Evolutionary conservation across 1,140 invertebrate species (phyloP).

Genomic region (Hydropsyche tenuis): DNA sequence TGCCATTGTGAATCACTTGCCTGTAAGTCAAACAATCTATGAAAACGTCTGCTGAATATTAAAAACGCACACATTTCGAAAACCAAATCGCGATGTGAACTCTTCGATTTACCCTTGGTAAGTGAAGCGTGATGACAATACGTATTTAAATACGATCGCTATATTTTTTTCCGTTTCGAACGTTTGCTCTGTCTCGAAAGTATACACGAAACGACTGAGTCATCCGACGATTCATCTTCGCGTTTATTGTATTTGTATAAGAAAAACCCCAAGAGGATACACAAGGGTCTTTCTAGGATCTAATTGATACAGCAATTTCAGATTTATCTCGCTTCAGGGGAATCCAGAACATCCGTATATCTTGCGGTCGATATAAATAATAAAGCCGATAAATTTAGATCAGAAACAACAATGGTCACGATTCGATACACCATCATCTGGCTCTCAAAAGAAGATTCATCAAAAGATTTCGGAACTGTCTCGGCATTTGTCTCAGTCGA

Average conservation of each 20-base stretch:
- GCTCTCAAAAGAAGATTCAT: neutral
- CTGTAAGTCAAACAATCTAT: neutral
- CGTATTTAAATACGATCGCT: neutral
- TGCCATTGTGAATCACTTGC: neutral
- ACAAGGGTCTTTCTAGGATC: no score
- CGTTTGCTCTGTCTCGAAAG: neutral
- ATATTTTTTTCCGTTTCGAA: neutral
- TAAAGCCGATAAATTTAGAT: no score
- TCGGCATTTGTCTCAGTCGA: slow-evolving; percentile 10
- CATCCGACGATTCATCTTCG: neutral
- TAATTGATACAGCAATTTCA: neutral
- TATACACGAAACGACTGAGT: neutral
- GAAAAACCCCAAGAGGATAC: neutral
- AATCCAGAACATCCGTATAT: no score
- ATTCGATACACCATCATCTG: neutral
- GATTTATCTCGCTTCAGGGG: no score
- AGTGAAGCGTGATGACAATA: slow-evolving; percentile 9
- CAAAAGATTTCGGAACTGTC: neutral
- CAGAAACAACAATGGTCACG: neutral
- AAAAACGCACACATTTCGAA: neutral
- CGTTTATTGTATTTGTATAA: no score
- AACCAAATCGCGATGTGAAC: neutral
- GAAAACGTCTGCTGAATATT: slow-evolving; percentile 4
- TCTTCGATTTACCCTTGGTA: no score
- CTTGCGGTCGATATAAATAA: no score